phyloP scores from a whole-genome alignment of 2,888 invertebrate genomes.

The Meganola albula region DNA sequence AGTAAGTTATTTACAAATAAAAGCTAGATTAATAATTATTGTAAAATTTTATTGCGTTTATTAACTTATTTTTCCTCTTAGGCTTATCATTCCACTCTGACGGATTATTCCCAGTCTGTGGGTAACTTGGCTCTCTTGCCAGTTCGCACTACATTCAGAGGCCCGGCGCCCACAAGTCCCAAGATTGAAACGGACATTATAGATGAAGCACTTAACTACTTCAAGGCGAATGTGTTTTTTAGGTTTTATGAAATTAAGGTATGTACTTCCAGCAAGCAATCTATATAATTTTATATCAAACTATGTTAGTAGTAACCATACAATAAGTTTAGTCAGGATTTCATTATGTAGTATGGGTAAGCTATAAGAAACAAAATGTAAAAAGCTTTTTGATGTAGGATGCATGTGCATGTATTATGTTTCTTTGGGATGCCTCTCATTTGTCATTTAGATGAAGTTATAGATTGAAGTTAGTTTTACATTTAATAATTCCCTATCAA shows the following conservation, averaged over 20 bases:
- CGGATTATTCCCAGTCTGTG: conserved; percentile 83
- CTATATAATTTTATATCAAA: too few relatives aligned
- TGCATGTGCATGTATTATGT: too few relatives aligned
- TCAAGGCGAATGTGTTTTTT: conserved; percentile 99
- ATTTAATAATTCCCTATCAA: too few relatives aligned
- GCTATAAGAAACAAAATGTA: too few relatives aligned
- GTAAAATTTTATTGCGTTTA: neutral
- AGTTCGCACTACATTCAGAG: conserved; percentile 91
- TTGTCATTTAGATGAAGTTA: too few relatives aligned
- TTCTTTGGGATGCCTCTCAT: too few relatives aligned
- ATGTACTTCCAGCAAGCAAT: conserved; percentile 28
- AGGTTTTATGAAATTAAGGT: conserved; percentile 99
- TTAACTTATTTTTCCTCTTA: conserved; percentile 47
- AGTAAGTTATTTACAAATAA: conserved; percentile 23
- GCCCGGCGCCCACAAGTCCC: conserved; percentile 88
- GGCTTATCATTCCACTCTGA: conserved; percentile 97
- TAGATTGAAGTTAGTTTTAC: too few relatives aligned
- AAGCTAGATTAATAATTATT: neutral
- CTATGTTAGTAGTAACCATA: too few relatives aligned
- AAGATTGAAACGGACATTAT: conserved; percentile 91
- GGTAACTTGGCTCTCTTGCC: conserved; percentile 97
- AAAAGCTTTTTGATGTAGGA: too few relatives aligned
- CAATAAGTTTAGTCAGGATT: too few relatives aligned
- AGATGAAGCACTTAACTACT: conserved; percentile 97
- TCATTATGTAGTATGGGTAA: too few relatives aligned